A percentile compares a stretch with the other conserved stretches of the same genome.
Conservation (phyloP, 2,888 invertebrate genomes). For the Polydrusus tereticollis region DNA sequence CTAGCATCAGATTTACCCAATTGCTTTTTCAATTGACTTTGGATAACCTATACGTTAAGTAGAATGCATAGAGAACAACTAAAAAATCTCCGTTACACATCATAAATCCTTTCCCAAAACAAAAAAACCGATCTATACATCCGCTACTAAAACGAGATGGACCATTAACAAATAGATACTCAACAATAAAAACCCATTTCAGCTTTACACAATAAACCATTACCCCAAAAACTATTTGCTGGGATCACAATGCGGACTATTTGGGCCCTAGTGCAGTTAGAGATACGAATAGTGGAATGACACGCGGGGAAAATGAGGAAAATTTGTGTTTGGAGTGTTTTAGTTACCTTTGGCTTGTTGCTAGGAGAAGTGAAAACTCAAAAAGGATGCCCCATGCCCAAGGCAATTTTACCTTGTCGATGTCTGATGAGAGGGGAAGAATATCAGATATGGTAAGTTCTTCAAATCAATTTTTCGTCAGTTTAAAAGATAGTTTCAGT, state of each 20-base stretch:
- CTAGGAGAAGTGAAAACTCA: conserved; percentile 26
- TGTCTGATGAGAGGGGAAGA: conserved; percentile 84
- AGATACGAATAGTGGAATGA: conserved; percentile 29
- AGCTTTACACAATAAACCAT: conserved; percentile 29
- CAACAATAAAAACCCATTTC: conserved; percentile 29
- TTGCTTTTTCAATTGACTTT: no score
- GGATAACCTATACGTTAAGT: no score
- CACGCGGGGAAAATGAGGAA: conserved; percentile 31
- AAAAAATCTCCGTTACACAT: background rate
- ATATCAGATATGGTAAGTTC: conserved; percentile 84
- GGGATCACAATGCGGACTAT: conserved; percentile 16
- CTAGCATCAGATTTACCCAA: no score
- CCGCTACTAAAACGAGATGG: conserved; percentile 37
- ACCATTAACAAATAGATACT: conserved; percentile 25
- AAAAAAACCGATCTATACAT: conserved; percentile 24
- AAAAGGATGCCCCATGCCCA: conserved; percentile 79
- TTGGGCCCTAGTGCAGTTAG: conserved; percentile 20
- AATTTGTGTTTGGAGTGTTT: conserved; percentile 23
- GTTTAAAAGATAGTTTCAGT: no score
- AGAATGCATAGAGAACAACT: no score
- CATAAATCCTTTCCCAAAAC: conserved; percentile 24
- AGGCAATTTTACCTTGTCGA: conserved; percentile 84
- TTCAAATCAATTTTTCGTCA: background rate
- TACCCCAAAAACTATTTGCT: conserved; percentile 3
- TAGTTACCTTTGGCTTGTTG: conserved; percentile 5